Conservation (phyloP, 2,797 vertebrate genomes). For the Sebastes oblongus region DNA sequence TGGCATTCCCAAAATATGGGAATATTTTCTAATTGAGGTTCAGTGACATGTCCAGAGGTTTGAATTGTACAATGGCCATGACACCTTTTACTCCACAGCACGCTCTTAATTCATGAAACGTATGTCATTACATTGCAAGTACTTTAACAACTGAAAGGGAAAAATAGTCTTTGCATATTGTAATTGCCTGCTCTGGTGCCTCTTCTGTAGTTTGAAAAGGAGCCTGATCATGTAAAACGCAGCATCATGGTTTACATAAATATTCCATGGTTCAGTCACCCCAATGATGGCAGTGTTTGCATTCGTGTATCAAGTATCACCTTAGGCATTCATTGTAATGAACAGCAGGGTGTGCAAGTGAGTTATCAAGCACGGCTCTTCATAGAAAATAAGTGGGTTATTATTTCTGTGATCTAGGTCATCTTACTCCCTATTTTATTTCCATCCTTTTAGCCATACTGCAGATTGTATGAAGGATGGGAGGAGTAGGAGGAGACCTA, state of each 20-base stretch:
- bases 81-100: neutral
- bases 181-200: neutral
- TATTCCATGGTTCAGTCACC: neutral
- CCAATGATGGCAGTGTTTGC: conserved; percentile 1
- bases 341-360: conserved; percentile 69
- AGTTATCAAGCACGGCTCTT: conserved; percentile 33
- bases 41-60: neutral
- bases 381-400: conserved; percentile 64
- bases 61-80: neutral
- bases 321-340: conserved; percentile 1
- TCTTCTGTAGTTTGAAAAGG: conserved; percentile 4
- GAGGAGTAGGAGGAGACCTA: conserved; percentile 42
- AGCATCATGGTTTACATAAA: conserved; percentile 9
- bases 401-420: conserved; percentile 81
- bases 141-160: neutral
- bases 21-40: neutral
- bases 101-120: neutral
- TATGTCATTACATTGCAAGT: neutral
- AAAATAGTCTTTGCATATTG: neutral
- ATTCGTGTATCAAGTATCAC: conserved; percentile 5
- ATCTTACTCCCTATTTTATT: conserved; percentile 63
- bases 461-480: conserved; percentile 43
- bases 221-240: conserved; percentile 16
- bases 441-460: conserved; percentile 58
- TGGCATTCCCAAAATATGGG: neutral